Percentiles rank a stretch among this genome's conserved stretches.
Evolutionary conservation across 2,888 invertebrate genomes (phyloP).

Genomic region (Caenorhabditis sp.): DNA sequence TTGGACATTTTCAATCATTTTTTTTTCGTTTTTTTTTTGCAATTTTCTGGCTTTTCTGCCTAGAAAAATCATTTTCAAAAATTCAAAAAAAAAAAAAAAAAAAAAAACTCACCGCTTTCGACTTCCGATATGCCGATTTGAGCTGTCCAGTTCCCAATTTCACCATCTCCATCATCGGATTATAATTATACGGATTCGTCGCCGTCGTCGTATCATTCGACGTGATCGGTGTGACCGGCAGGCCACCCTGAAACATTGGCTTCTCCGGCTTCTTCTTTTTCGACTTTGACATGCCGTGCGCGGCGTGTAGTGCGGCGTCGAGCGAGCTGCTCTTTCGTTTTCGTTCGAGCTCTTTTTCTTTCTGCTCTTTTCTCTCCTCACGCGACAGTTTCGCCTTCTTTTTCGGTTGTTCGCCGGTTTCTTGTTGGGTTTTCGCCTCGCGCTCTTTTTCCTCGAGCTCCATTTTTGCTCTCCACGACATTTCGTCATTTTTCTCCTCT

Average conservation of each 20-base stretch:
- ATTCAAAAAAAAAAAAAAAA: too few relatives aligned
- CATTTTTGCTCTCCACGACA: conserved; percentile 5
- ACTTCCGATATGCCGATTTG: conserved; percentile 52
- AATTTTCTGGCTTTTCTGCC: too few relatives aligned
- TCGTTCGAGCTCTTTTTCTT: background rate
- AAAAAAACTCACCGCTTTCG: conserved; percentile 31
- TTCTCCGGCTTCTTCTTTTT: conserved; percentile 48
- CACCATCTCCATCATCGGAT: conserved; percentile 52
- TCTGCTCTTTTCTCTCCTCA: conserved; percentile 8
- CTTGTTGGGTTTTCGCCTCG: background rate
- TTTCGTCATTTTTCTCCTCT: conserved; percentile 6
- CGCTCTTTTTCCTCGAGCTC: conserved; percentile 3
- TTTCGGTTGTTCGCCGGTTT: background rate
- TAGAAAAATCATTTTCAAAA: too few relatives aligned
- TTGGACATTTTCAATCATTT: background rate
- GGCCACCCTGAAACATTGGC: conserved; percentile 43
- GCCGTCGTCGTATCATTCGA: conserved; percentile 36
- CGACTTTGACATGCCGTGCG: conserved; percentile 28
- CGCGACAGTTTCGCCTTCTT: background rate
- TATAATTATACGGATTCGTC: conserved; percentile 55
- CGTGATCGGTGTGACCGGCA: conserved; percentile 34
- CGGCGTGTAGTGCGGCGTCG: conserved; percentile 27
- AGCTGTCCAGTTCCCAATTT: conserved; percentile 52
- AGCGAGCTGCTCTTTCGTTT: conserved; percentile 10
- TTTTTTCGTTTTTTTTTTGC: too few relatives aligned